Evolutionary conservation across 2,113 vertebrate genomes (phyloP).

Genomic region (Hirundichthys speculiger): DNA sequence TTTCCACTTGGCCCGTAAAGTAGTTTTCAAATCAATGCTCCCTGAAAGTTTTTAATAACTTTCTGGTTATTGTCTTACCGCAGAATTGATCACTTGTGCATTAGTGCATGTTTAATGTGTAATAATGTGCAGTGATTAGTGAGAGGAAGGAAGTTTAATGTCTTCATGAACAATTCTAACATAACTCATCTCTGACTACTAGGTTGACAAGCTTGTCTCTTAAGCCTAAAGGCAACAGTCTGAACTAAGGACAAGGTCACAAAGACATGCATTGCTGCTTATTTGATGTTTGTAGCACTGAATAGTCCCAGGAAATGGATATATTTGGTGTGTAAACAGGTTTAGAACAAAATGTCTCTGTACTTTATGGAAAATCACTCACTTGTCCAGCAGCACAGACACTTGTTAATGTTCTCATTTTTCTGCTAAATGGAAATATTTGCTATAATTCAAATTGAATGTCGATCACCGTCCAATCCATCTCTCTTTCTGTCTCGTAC

Average conservation of each 20-base stretch:
- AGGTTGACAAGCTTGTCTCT: conserved; percentile 47
- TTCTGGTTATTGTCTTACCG: conserved; percentile 66
- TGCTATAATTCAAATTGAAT: conserved; percentile 78
- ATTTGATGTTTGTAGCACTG: conserved; percentile 32
- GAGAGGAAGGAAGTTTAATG: conserved; percentile 66
- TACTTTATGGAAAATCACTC: conserved; percentile 21
- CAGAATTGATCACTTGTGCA: conserved; percentile 74
- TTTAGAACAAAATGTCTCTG: conserved; percentile 17
- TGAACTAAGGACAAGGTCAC: conserved; percentile 41
- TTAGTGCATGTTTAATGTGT: conserved; percentile 77
- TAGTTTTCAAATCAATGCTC: conserved; percentile 73
- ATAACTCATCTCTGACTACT: conserved; percentile 56
- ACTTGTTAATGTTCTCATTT: conserved; percentile 61
- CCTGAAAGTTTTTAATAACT: conserved; percentile 73
- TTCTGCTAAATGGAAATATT: conserved; percentile 73
- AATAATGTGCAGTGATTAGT: conserved; percentile 72
- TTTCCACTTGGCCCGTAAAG: conserved; percentile 60
- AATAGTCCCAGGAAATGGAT: conserved; percentile 6
- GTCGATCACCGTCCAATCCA: conserved; percentile 73
- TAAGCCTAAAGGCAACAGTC: conserved; percentile 28
- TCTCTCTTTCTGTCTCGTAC: conserved; percentile 59
- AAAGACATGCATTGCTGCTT: conserved; percentile 11
- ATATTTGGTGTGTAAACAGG: conserved; percentile 12
- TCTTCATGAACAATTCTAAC: conserved; percentile 57
- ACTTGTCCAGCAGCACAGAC: conserved; percentile 6